Conservation (phyloP, 2,888 invertebrate genomes). For the Elmis aenea region DNA sequence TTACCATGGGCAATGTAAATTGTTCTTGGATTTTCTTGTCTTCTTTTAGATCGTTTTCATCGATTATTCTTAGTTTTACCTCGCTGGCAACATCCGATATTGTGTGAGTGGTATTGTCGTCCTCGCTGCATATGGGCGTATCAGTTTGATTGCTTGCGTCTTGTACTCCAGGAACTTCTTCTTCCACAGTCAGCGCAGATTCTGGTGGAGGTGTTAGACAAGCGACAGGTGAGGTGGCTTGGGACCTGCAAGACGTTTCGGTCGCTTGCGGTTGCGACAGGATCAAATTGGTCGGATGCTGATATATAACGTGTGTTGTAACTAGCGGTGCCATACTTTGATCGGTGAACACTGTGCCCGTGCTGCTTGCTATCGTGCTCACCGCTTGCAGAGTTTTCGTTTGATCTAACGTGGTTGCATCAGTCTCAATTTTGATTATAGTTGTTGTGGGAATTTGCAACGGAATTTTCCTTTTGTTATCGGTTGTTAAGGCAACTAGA, state of each 20-base stretch:
- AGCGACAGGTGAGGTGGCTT: slow-evolving; percentile 49
- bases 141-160: slow-evolving; percentile 84
- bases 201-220: slow-evolving; percentile 62
- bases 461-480: slow-evolving; percentile 49
- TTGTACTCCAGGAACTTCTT: slow-evolving; percentile 60
- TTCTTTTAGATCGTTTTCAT: slow-evolving; percentile 8
- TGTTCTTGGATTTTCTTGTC: slow-evolving; percentile 11
- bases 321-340: slow-evolving; percentile 51
- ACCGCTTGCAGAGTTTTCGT: slow-evolving; percentile 45
- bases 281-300: slow-evolving; percentile 44
- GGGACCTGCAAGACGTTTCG: slow-evolving; percentile 44
- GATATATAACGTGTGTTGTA: slow-evolving; percentile 55
- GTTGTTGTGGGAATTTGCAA: slow-evolving; percentile 48
- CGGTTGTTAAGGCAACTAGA: slow-evolving; percentile 57
- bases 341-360: slow-evolving; percentile 46
- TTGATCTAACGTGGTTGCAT: slow-evolving; percentile 50
- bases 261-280: slow-evolving; percentile 37
- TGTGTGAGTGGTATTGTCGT: slow-evolving; percentile 48
- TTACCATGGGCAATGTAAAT: slow-evolving; percentile 9
- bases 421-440: slow-evolving; percentile 62
- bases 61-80: slow-evolving; percentile 9
- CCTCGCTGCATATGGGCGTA: slow-evolving; percentile 64
- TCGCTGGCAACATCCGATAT: slow-evolving; percentile 18
- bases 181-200: slow-evolving; percentile 34
- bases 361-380: slow-evolving; percentile 40